Percentiles rank a stretch among this genome's conserved stretches.
Evolutionary conservation across 2,113 vertebrate species (phyloP).

Genomic region (Aramus guarauna): DNA sequence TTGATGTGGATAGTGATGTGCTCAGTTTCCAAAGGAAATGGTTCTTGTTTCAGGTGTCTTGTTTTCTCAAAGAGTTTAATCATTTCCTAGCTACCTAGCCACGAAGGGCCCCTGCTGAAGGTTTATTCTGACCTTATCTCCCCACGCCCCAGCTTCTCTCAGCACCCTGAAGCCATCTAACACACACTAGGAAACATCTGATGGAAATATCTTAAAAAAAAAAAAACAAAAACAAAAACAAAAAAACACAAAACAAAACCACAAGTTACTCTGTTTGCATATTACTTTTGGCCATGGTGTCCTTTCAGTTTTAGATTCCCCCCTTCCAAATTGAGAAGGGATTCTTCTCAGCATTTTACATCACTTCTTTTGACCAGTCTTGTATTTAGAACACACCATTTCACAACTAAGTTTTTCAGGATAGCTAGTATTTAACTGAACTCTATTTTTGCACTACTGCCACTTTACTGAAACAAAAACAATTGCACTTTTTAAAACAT

Average conservation of each 20-base stretch:
- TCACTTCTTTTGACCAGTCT: not conserved
- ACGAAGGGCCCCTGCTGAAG: not conserved
- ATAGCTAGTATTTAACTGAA: not conserved
- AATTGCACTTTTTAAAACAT: not conserved
- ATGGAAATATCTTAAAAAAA: not conserved
- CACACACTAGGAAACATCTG: not conserved
- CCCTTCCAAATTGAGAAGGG: not conserved
- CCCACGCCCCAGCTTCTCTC: not conserved
- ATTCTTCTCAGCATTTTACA: not conserved
- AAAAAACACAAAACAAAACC: too few relatives aligned
- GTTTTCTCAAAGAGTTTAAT: not conserved
- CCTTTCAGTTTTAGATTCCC: not conserved
- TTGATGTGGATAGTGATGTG: too few relatives aligned
- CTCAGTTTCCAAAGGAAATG: not conserved
- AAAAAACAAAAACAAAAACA: too few relatives aligned
- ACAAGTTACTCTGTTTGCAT: not conserved
- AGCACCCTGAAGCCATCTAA: not conserved
- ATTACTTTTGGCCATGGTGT: not conserved
- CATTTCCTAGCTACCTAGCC: not conserved
- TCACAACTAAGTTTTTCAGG: not conserved
- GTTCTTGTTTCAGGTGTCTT: not conserved
- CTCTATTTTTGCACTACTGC: not conserved
- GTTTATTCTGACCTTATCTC: not conserved
- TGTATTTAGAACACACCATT: not conserved
- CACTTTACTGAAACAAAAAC: not conserved